Percentiles rank a stretch among this genome's conserved stretches.
Evolutionary conservation across 2,113 vertebrate genomes (phyloP).

Genomic region (Vombatus ursinus): DNA sequence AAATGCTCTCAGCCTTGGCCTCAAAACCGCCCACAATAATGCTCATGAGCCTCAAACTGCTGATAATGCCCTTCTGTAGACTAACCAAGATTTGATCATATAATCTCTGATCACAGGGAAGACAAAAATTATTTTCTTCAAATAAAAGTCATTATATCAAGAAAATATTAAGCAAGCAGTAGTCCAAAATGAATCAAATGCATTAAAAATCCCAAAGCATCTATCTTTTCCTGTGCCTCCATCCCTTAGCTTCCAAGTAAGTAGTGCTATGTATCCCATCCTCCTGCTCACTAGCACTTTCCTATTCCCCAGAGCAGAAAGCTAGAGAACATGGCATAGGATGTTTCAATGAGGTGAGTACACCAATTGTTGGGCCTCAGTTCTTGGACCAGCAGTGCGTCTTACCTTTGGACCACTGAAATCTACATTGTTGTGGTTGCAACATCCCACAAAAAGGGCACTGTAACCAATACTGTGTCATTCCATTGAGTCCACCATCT

Average conservation of each 20-base stretch:
- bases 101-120: not conserved
- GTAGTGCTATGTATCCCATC: not conserved
- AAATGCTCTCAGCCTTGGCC: not conserved
- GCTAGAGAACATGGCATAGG: not conserved
- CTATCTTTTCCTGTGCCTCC: not conserved
- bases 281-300: not conserved
- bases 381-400: not conserved
- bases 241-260: not conserved
- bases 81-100: not conserved
- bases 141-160: not conserved
- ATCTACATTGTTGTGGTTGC: rapidly evolving
- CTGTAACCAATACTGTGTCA: not conserved
- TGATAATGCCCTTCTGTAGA: not conserved
- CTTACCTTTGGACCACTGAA: not conserved
- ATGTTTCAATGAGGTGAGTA: not conserved
- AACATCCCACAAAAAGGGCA: not conserved
- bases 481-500: not conserved
- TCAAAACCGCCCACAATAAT: not conserved
- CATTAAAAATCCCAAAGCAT: not conserved
- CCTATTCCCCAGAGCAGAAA: not conserved
- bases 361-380: not conserved
- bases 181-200: not conserved
- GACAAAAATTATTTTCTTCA: not conserved
- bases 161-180: not conserved
- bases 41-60: not conserved